phyloP scores from a whole-genome alignment of 92 coral and sea anemone genomes.

The Epizoanthus illoricatus region DNA sequence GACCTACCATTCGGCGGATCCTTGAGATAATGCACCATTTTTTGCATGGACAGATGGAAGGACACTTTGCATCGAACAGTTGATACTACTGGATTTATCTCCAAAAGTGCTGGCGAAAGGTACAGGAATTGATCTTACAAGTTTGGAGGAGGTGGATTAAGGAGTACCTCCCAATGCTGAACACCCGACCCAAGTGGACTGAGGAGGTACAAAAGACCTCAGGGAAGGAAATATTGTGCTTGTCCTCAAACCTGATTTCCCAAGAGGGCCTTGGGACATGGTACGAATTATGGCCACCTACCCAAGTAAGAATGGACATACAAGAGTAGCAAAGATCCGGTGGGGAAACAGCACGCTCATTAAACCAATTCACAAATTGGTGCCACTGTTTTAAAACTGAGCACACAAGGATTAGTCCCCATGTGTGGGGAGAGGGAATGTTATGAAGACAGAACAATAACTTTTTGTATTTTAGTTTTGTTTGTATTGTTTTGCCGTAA shows the following conservation, averaged over 20 bases:
- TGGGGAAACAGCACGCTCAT: slow-evolving; percentile 51
- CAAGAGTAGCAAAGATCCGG: slow-evolving; percentile 65
- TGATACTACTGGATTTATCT: slow-evolving; percentile 31
- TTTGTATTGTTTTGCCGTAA: too few relatives aligned
- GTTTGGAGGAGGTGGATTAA: slow-evolving; percentile 16
- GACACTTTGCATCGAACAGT: slow-evolving; percentile 47
- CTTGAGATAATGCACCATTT: slow-evolving; percentile 50
- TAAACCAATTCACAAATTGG: slow-evolving; percentile 48
- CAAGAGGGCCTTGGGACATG: slow-evolving; percentile 62
- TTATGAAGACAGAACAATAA: background rate
- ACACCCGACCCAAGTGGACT: slow-evolving; percentile 58
- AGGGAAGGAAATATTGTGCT: slow-evolving; percentile 56
- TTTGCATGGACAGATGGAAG: slow-evolving; percentile 50
- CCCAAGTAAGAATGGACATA: slow-evolving; percentile 62
- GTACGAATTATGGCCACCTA: slow-evolving; percentile 55
- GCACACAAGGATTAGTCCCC: background rate
- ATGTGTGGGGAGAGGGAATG: slow-evolving; percentile 56
- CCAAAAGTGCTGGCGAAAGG: slow-evolving; percentile 46
- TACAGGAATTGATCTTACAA: slow-evolving; percentile 38
- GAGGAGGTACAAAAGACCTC: slow-evolving; percentile 53
- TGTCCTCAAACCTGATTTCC: slow-evolving; percentile 53
- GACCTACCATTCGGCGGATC: slow-evolving; percentile 52
- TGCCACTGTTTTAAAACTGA: slow-evolving; percentile 33
- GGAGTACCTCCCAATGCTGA: slow-evolving; percentile 50
- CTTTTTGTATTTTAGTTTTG: too few relatives aligned